Evolutionary conservation across 2,888 invertebrate genomes (phyloP).

Genomic region (Aplocera efformata): DNA sequence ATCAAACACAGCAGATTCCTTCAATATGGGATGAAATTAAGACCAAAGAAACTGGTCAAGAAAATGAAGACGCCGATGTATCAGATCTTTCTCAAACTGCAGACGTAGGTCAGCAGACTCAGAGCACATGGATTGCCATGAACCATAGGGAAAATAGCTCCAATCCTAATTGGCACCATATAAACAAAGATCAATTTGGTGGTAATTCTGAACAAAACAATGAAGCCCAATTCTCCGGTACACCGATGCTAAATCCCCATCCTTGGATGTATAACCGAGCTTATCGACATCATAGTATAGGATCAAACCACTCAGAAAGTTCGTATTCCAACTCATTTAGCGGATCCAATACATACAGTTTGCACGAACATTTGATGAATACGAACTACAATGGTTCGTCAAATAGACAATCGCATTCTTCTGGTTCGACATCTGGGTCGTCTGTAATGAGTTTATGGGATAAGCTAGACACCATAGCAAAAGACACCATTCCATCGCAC

Average conservation of each 20-base stretch:
- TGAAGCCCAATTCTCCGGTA: neutral
- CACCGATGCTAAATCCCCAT: constrained; percentile 10
- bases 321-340: constrained; percentile 13
- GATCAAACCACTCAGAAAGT: constrained; percentile 9
- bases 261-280: constrained; percentile 21
- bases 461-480: constrained; percentile 35
- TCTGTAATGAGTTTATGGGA: constrained; percentile 36
- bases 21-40: constrained; percentile 17
- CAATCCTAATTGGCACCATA: constrained; percentile 11
- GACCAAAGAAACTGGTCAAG: constrained; percentile 16
- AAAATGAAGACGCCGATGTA: constrained; percentile 13
- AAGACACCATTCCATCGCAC: constrained; percentile 22
- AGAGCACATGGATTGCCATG: constrained; percentile 15
- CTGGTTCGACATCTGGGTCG: constrained; percentile 9
- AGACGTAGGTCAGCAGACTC: constrained; percentile 28
- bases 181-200: constrained; percentile 1
- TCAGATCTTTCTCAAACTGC: constrained; percentile 13
- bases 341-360: constrained; percentile 14
- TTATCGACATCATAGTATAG: constrained; percentile 4
- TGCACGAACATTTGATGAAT: constrained; percentile 15
- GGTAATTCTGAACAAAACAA: constrained; percentile 3
- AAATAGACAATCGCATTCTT: constrained; percentile 6
- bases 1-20: constrained; percentile 8
- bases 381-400: constrained; percentile 9
- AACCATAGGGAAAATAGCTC: constrained; percentile 16